These are phyloP conservation scores for Poecile atricapillus DNA, from an alignment of 2,113 vertebrate genomes.

Conservation along the genomic window DNA sequence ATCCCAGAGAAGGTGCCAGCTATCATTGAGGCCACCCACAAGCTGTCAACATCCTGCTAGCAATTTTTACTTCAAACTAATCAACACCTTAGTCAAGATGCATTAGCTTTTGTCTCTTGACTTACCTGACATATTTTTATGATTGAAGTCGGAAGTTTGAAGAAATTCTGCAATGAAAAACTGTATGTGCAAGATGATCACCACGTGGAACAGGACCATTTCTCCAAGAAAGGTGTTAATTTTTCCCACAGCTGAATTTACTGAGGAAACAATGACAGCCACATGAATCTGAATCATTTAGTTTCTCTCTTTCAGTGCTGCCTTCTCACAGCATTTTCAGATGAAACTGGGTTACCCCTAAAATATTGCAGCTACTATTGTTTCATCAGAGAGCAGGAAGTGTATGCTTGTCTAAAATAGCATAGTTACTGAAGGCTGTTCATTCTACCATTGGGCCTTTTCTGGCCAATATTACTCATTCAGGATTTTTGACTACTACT, in stretches of 20 bases:
- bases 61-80: background rate
- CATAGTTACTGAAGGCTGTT: background rate
- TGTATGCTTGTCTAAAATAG: background rate
- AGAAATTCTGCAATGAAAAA: background rate
- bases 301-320: background rate
- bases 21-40: background rate
- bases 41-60: background rate
- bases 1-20: background rate
- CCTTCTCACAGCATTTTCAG: background rate
- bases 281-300: background rate
- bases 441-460: background rate
- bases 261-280: background rate
- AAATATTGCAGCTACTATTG: background rate
- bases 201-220: background rate
- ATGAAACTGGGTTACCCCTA: background rate
- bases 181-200: background rate
- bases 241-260: background rate
- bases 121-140: background rate
- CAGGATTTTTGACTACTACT: background rate
- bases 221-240: background rate
- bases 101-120: background rate
- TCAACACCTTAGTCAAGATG: background rate
- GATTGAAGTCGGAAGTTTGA: background rate
- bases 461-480: background rate
- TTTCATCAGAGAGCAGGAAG: background rate